Evolutionary conservation across 2,888 invertebrate genomes (phyloP).

Genomic region (Crematogaster levior): DNA sequence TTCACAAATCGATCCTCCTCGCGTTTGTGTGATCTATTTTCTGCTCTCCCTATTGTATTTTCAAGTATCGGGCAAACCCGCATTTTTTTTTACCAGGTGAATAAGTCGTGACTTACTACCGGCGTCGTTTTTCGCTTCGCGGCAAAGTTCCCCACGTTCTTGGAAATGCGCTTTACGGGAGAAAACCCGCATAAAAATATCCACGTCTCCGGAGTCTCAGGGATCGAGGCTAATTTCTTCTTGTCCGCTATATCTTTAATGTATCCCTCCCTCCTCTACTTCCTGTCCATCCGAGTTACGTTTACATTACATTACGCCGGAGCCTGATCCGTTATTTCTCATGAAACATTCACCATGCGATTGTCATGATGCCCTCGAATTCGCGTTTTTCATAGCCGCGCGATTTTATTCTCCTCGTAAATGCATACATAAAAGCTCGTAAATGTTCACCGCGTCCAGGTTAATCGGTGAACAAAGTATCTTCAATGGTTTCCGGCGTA

Average conservation of each 20-base stretch:
- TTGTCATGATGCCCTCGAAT: conserved; percentile 29
- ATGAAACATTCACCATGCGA: conserved; percentile 25
- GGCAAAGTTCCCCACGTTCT: background rate
- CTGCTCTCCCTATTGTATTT: conserved; percentile 21
- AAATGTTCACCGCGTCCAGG: background rate
- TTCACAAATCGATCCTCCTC: background rate
- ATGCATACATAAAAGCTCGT: background rate
- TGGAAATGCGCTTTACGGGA: conserved; percentile 12
- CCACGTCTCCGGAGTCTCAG: conserved; percentile 41
- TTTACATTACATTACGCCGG: conserved; percentile 33
- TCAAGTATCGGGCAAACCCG: conserved; percentile 23
- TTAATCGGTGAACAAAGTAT: conserved; percentile 11
- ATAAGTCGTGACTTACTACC: conserved; percentile 23
- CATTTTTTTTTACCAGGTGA: conserved; percentile 27
- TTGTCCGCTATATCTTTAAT: conserved; percentile 50
- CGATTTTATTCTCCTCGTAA: background rate
- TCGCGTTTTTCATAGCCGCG: conserved; percentile 10
- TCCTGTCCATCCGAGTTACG: conserved; percentile 20
- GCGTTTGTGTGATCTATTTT: background rate
- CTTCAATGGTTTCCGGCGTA: background rate
- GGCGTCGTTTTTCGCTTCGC: background rate
- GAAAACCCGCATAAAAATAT: conserved; percentile 61
- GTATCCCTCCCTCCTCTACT: background rate
- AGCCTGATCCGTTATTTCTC: conserved; percentile 14
- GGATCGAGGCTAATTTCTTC: conserved; percentile 65